phyloP scores from a whole-genome alignment of 2,888 invertebrate species.

The Asteroscopus sphinx region DNA sequence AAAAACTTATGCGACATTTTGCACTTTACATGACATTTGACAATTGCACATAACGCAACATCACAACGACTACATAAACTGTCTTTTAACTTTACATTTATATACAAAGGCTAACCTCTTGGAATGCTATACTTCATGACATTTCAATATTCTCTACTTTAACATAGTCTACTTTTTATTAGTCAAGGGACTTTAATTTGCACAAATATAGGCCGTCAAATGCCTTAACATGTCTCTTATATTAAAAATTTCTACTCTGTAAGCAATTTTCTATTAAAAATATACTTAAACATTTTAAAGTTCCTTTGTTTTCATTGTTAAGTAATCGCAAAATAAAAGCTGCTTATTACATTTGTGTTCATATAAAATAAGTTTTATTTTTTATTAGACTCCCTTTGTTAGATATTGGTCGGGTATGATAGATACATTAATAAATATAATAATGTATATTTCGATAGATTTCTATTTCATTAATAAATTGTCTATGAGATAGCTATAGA shows the following conservation, averaged over 20 bases:
- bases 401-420: slow-evolving; percentile 58
- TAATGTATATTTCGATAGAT: slow-evolving; percentile 44
- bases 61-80: slow-evolving; percentile 53
- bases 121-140: slow-evolving; percentile 71
- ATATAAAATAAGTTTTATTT: slow-evolving; percentile 40
- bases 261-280: slow-evolving; percentile 47
- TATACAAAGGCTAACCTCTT: slow-evolving; percentile 66
- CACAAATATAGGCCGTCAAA: slow-evolving; percentile 53
- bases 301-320: slow-evolving; percentile 43
- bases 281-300: slow-evolving; percentile 44
- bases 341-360: slow-evolving; percentile 47
- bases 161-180: slow-evolving; percentile 57
- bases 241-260: slow-evolving; percentile 51
- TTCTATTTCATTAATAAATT: slow-evolving; percentile 40
- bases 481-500: slow-evolving; percentile 54
- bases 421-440: slow-evolving; percentile 49
- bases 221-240: slow-evolving; percentile 44
- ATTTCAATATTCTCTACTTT: slow-evolving; percentile 50
- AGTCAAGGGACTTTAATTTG: slow-evolving; percentile 49
- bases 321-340: slow-evolving; percentile 47
- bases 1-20: slow-evolving; percentile 23
- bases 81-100: slow-evolving; percentile 65
- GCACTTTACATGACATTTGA: slow-evolving; percentile 36
- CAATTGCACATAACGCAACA: slow-evolving; percentile 47
- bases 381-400: slow-evolving; percentile 37